Evolutionary conservation across 2,797 vertebrate genomes (phyloP).

Genomic region (Spheniscus humboldti): DNA sequence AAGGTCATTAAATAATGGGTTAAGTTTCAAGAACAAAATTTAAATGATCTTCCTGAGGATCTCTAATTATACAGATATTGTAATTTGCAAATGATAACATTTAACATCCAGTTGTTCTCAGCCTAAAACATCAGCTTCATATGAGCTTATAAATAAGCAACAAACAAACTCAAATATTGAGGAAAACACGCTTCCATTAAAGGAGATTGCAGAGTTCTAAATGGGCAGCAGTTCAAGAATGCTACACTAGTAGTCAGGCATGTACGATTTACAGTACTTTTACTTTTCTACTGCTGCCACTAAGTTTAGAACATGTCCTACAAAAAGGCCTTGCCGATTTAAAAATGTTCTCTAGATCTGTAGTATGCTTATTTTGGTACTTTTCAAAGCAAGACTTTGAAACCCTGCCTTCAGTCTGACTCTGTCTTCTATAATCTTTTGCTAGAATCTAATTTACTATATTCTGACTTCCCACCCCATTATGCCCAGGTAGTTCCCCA

Average conservation of each 20-base stretch:
- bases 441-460: neutral
- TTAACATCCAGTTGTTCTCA: neutral
- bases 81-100: neutral
- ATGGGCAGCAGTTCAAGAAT: slow-evolving; percentile 75
- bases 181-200: slow-evolving; percentile 74
- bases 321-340: slow-evolving; percentile 8
- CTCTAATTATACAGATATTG: neutral
- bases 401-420: neutral
- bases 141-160: slow-evolving; percentile 52
- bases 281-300: slow-evolving; percentile 56
- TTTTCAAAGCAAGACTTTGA: neutral
- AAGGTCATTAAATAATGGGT: neutral
- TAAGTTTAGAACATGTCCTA: slow-evolving; percentile 58
- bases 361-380: neutral
- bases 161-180: slow-evolving; percentile 63
- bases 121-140: neutral
- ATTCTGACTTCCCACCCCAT: neutral
- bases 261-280: slow-evolving; percentile 63
- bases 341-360: neutral
- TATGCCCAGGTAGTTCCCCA: neutral
- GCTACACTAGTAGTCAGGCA: slow-evolving; percentile 64
- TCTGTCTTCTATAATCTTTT: neutral
- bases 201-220: slow-evolving; percentile 69
- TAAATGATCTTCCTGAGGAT: neutral
- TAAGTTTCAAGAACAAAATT: neutral